Percentiles rank a stretch among this genome's conserved stretches.
These are phyloP conservation scores for Perithous albicinctus DNA, from an alignment of 2,888 invertebrate species.

Conservation along the genomic window DNA sequence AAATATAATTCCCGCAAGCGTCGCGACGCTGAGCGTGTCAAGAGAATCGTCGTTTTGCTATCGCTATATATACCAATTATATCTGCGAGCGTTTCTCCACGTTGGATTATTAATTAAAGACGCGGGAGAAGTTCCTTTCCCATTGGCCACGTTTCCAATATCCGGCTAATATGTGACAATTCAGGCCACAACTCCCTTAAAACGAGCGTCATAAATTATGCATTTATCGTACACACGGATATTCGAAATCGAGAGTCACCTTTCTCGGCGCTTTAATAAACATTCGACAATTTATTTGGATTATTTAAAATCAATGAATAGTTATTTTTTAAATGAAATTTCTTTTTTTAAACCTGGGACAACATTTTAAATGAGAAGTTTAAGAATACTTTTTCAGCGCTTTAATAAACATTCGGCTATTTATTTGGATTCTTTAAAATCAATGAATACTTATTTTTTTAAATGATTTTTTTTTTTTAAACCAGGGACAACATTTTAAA, in stretches of 20 bases:
- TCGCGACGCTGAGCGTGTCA: no score
- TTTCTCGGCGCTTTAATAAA: background rate
- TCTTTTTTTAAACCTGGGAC: no score
- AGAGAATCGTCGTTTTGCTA: no score
- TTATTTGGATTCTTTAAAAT: background rate
- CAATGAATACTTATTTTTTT: no score
- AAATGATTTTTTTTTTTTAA: no score
- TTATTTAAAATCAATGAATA: no score
- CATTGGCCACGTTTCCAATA: constrained; percentile 13
- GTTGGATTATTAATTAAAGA: constrained; percentile 31
- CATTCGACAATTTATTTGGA: background rate
- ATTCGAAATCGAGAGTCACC: background rate
- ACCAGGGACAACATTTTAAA: no score
- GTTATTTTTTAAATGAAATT: no score
- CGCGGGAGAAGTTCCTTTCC: constrained; percentile 9
- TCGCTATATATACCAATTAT: background rate
- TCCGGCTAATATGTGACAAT: constrained; percentile 19
- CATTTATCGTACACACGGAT: background rate
- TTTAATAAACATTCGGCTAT: background rate
- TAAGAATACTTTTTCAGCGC: background rate
- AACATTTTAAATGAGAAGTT: no score
- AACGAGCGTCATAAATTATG: background rate
- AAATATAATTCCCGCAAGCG: constrained; percentile 27
- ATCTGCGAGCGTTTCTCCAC: background rate
- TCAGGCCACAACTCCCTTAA: background rate